Base-by-base conservation (phyloP, 2,113 vertebrate species). In the Thunnus thynnus region DNA sequence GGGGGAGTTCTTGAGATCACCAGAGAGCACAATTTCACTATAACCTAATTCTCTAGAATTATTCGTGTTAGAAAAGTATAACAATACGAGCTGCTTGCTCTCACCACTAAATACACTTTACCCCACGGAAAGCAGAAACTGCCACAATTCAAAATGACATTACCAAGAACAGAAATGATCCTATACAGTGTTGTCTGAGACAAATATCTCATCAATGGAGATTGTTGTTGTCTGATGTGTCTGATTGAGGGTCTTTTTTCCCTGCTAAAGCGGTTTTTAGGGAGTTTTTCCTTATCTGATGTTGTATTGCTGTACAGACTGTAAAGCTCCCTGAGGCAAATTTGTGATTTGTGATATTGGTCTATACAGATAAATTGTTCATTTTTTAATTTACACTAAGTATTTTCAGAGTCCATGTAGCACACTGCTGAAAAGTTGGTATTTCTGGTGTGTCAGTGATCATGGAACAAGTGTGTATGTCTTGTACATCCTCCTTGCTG, bases 401-500 rank as follows among this genome's bases (percentile, higher is more conserved):
- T 27, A 16, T 67, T 22, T 14, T 18, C 51, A 0, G n/a, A 2
- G 47, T 47, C 41, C 25, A 32, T 51, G 32, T 14, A 17, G 5
- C 20, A 22, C 17, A 27, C 62, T n/a, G 36, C 32, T 54, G 16
- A 25, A 10, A 13, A 25, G 22, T 11, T 67, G 11, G n/a, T 17
- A 14, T n/a, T 54, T 52, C 32, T 32, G 22, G 55, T 20, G 71
- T 54, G 74, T 68, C 36, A 6, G 17, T 63, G 74, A 61, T 61
- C 62, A 68, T n/a, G 55, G 54, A 65, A 17, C 62, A 76, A 60
- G 63, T 47, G 62, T 78, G 56, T 54, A 18, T 67, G 30, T 57
- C 80, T 67, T 79, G 55, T 25, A 13, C 30, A 66, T 80, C 76
- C 46, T 72, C 41, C 47, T 69, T 20, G 55, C 55, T 77, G 64